phyloP scores from a whole-genome alignment of 2,888 invertebrate species.

The Eilema sororculum region DNA sequence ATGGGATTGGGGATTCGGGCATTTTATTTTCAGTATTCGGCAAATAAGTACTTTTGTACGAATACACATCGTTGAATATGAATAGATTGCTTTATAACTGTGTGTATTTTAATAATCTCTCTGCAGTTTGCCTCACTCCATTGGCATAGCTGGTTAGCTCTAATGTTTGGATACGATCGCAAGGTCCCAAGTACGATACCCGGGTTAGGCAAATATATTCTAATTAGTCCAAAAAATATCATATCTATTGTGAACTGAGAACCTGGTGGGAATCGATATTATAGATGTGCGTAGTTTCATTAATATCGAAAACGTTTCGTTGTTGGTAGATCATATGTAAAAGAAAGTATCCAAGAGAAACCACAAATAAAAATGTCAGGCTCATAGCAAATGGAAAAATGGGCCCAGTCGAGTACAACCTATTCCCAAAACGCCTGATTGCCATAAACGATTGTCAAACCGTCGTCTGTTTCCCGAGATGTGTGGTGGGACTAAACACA shows the following conservation, averaged over 20 bases:
- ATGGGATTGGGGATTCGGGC: neutral
- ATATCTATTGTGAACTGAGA: neutral
- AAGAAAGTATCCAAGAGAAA: too few species aligned
- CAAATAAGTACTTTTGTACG: neutral
- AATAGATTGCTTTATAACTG: neutral
- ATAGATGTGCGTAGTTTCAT: too few species aligned
- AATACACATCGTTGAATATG: constrained; percentile 1
- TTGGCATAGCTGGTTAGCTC: neutral
- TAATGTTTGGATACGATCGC: neutral
- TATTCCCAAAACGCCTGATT: too few species aligned
- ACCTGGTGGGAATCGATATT: too few species aligned
- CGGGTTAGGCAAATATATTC: neutral
- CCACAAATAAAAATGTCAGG: too few species aligned
- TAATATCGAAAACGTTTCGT: too few species aligned
- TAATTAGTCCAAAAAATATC: neutral
- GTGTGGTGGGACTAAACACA: too few species aligned
- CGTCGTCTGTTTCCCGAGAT: too few species aligned
- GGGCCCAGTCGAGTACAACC: too few species aligned
- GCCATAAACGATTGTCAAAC: too few species aligned
- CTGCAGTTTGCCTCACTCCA: neutral
- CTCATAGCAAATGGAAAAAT: too few species aligned
- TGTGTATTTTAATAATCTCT: neutral
- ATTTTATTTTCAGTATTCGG: constrained; percentile 15
- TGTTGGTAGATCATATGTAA: too few species aligned
- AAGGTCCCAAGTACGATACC: neutral